Evolutionary conservation across 2,888 invertebrate genomes (phyloP), one percentile per base, ranked within the genome.

Genomic region (Rhopalosiphum nymphaeae): DNA sequence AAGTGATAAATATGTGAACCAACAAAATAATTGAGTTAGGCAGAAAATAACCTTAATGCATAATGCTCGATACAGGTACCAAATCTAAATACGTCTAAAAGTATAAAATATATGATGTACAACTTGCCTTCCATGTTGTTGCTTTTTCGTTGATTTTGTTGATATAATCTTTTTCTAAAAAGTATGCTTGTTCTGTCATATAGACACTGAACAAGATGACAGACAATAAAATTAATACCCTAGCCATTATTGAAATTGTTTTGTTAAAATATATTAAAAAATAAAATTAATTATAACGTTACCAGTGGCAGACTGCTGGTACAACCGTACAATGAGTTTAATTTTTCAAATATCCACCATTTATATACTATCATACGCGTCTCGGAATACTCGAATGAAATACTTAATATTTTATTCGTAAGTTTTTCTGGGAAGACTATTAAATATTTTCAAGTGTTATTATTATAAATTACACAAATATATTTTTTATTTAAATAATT

Each of bases 101-200:
- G n/a, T 67, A 67, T 67, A 13, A n/a, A 5, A 67, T 67, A 16
- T n/a, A n/a, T n/a, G n/a, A 16, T n/a, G n/a, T 67, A n/a, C 13
- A n/a, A 67, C n/a, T 67, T 67, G 86, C 91, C 85, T 44, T 85
- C 86, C 91, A 91, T 46, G 91, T 91, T 29, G 46, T 57, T 42
- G 57, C 85, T 46, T 46, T 21, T 21, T 44, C 57, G 25, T 91
- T 91, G 53, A 91, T 85, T 26, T 57, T 2, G 10, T n/a, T 0
- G 16, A 91, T 91, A 61, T n/a, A 86, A 25, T 57, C 46, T n/a
- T 53, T 16, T n/a, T 91, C 85, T 29, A 91, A 53, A 86, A 91
- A 91, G 25, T 86, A 57, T 46, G 85, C 91, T n/a, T 91, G 91
- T 86, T 91, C 91, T 11, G 91, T 86, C 16, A 16, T n/a, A 36